Percentiles rank a stretch among this genome's conserved stretches.
Conservation (phyloP, 2,888 invertebrate genomes). For the Rotaria socialis region DNA sequence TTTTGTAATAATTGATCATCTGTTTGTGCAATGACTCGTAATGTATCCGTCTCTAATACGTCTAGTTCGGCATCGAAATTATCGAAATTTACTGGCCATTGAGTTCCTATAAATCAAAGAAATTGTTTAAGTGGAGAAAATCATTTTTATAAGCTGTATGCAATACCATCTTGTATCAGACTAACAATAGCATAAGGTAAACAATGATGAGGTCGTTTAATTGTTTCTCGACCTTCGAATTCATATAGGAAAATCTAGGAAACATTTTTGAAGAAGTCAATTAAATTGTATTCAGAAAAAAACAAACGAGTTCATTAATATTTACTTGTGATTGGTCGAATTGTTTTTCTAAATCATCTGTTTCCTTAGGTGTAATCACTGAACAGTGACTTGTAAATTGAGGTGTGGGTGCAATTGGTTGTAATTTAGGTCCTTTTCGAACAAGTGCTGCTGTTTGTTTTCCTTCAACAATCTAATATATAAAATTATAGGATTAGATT, state of each 20-base stretch:
- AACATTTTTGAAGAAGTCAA: no score
- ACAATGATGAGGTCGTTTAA: slow-evolving; percentile 40
- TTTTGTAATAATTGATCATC: neutral
- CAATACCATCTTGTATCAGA: slow-evolving; percentile 24
- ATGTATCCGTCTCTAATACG: slow-evolving; percentile 24
- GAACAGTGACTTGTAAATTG: slow-evolving; percentile 44
- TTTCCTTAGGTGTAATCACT: slow-evolving; percentile 42
- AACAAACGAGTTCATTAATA: neutral
- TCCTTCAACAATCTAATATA: slow-evolving; percentile 40
- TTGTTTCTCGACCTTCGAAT: slow-evolving; percentile 28
- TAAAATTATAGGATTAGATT: neutral
- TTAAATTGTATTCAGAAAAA: no score
- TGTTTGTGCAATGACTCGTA: slow-evolving; percentile 37
- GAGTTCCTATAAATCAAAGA: neutral
- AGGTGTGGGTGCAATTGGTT: slow-evolving; percentile 38
- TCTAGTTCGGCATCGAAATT: neutral
- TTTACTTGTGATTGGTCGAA: slow-evolving; percentile 45
- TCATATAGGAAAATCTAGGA: slow-evolving; percentile 40
- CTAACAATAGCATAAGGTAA: slow-evolving; percentile 44
- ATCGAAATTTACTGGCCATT: slow-evolving; percentile 42
- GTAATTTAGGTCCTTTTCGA: slow-evolving; percentile 42
- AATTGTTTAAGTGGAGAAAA: neutral
- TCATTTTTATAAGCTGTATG: neutral
- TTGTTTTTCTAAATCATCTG: slow-evolving; percentile 39
- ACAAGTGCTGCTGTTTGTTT: slow-evolving; percentile 44